Evolutionary conservation across 2,113 vertebrate genomes (phyloP).

Genomic region (Galeopterus variegatus): DNA sequence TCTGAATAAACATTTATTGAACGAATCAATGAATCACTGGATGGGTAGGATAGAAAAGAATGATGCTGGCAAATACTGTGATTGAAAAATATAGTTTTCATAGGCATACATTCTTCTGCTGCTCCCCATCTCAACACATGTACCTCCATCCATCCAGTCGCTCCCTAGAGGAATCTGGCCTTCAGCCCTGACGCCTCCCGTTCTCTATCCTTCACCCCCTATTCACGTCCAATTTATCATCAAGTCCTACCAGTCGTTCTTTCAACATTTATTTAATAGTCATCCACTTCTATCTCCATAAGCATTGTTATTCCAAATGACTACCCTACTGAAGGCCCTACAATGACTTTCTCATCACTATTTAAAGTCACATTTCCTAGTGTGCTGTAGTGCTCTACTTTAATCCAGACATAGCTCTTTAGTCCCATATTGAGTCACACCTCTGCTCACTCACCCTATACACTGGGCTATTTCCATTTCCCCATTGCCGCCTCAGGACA

Average conservation of each 20-base stretch:
- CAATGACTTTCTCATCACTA: background rate
- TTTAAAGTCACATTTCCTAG: background rate
- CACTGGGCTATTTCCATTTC: background rate
- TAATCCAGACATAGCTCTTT: background rate
- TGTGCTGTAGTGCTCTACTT: background rate
- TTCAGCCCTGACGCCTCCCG: background rate
- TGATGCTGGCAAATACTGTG: background rate
- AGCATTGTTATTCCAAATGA: background rate
- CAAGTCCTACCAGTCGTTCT: background rate
- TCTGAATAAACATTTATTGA: background rate
- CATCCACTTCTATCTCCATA: background rate
- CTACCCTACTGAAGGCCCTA: background rate
- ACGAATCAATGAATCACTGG: background rate
- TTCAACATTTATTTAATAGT: background rate
- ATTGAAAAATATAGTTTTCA: background rate
- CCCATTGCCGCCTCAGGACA: background rate
- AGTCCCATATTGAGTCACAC: background rate
- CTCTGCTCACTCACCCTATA: background rate
- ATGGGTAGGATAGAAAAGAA: background rate
- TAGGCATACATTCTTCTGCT: background rate
- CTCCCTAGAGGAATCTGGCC: background rate
- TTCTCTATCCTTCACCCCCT: background rate
- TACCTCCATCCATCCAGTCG: fast-evolving
- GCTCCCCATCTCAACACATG: fast-evolving
- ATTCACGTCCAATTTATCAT: background rate